Conservation (phyloP, 1,140 invertebrate genomes). For the Pseudomyrmex cubaensis region DNA sequence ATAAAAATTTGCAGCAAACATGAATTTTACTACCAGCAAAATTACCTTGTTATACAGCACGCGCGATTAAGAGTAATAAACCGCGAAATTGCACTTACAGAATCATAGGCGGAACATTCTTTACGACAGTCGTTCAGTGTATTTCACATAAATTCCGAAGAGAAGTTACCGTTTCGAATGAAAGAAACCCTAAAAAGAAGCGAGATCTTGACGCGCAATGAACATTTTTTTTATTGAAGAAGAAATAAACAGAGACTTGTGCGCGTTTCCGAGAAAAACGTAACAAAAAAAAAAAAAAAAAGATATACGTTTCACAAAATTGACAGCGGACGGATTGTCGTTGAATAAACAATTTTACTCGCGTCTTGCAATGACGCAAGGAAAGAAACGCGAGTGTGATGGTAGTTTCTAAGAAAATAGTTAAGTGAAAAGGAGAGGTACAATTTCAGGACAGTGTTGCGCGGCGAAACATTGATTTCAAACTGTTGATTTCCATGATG, state of each 20-base stretch:
- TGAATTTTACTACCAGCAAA: too few species aligned
- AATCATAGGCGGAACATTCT: not conserved
- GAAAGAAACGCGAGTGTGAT: not conserved
- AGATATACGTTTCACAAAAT: slow-evolving; percentile 12
- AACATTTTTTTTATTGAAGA: slow-evolving; percentile 28
- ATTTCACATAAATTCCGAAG: not conserved
- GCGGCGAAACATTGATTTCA: not conserved
- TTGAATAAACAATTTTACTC: slow-evolving; percentile 34
- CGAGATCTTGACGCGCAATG: not conserved
- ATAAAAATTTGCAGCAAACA: too few species aligned
- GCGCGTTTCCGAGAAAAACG: not conserved
- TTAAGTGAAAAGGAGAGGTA: slow-evolving; percentile 23
- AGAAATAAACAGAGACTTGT: not conserved
- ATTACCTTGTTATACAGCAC: too few species aligned
- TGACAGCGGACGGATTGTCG: slow-evolving; percentile 4
- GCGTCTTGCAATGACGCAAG: not conserved
- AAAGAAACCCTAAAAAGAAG: not conserved
- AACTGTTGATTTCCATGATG: slow-evolving; percentile 4
- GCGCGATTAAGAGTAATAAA: too few species aligned
- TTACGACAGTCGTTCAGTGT: not conserved
- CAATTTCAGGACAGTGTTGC: not conserved
- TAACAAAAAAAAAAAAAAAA: slow-evolving; percentile 2
- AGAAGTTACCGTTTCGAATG: not conserved
- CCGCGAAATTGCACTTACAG: not conserved
- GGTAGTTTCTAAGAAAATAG: not conserved